phyloP scores from a whole-genome alignment of 1,140 invertebrate genomes.

The Listronotus oregonensis region DNA sequence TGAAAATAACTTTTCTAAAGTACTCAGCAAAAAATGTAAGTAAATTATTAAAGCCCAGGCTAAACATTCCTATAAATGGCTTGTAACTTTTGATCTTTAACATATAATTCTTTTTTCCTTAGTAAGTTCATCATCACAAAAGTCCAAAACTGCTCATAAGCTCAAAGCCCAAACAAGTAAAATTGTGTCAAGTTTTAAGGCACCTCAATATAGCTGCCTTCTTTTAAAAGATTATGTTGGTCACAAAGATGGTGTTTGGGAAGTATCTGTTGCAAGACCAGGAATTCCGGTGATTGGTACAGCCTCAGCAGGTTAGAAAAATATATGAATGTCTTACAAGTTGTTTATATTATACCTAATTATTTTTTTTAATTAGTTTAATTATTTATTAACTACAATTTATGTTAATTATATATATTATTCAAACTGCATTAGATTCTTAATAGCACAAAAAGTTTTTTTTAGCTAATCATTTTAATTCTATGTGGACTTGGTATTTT shows the following conservation, averaged over 20 bases:
- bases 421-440: too few species aligned
- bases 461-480: too few species aligned
- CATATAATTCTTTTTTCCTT: conserved; percentile 35
- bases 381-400: too few species aligned
- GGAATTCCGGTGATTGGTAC: conserved; percentile 87
- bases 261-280: conserved; percentile 81
- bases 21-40: conserved; percentile 76
- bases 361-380: too few species aligned
- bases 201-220: conserved; percentile 76
- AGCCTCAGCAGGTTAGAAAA: conserved; percentile 80
- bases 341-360: too few species aligned
- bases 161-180: conserved; percentile 95
- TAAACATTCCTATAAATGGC: too few species aligned
- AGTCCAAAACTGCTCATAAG: conserved; percentile 93
- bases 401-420: too few species aligned
- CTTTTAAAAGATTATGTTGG: conserved; percentile 85
- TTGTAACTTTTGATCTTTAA: background rate
- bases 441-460: too few species aligned
- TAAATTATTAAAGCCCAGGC: conserved; percentile 27
- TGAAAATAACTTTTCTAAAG: conserved; percentile 64
- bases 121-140: conserved; percentile 74
- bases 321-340: too few species aligned
- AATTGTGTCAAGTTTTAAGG: conserved; percentile 97
- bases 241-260: conserved; percentile 98
- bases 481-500: too few species aligned